Conservation (phyloP, 2,888 invertebrate genomes). For the Bembecia ichneumoniformis region DNA sequence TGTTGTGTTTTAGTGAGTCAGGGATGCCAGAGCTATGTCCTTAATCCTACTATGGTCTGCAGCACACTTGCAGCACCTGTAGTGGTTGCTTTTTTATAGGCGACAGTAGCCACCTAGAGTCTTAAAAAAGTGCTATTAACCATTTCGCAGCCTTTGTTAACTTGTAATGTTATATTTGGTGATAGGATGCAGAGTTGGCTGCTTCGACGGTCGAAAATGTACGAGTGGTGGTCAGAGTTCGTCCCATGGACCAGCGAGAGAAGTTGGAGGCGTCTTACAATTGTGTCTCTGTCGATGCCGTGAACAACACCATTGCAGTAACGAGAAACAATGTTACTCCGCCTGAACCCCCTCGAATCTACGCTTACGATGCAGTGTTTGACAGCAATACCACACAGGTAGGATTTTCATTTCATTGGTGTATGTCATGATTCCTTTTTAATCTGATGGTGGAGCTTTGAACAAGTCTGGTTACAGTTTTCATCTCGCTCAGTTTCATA, state of each 20-base stretch:
- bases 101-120: too few species aligned
- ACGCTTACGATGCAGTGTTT: slow-evolving; percentile 96
- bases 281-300: slow-evolving; percentile 83
- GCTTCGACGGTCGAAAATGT: slow-evolving; percentile 91
- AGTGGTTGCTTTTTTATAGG: too few species aligned
- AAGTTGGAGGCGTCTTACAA: slow-evolving; percentile 77
- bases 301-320: slow-evolving; percentile 84
- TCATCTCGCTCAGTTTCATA: too few species aligned
- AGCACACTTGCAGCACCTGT: too few species aligned
- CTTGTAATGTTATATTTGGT: slow-evolving; percentile 1
- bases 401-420: slow-evolving; percentile 8
- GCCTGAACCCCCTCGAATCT: slow-evolving; percentile 87
- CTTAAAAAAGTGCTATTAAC: too few species aligned
- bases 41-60: too few species aligned
- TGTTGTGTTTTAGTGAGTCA: too few species aligned
- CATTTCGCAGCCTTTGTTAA: too few species aligned
- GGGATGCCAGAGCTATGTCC: too few species aligned
- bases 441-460: too few species aligned
- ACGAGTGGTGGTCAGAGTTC: slow-evolving; percentile 93
- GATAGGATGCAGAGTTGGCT: slow-evolving; percentile 60
- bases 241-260: slow-evolving; percentile 93
- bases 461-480: too few species aligned
- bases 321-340: slow-evolving; percentile 79
- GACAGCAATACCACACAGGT: slow-evolving; percentile 88
- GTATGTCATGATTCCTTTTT: too few species aligned